Evolutionary conservation across 2,888 invertebrate genomes (phyloP).

Genomic region (Scaptomyza reducta): DNA sequence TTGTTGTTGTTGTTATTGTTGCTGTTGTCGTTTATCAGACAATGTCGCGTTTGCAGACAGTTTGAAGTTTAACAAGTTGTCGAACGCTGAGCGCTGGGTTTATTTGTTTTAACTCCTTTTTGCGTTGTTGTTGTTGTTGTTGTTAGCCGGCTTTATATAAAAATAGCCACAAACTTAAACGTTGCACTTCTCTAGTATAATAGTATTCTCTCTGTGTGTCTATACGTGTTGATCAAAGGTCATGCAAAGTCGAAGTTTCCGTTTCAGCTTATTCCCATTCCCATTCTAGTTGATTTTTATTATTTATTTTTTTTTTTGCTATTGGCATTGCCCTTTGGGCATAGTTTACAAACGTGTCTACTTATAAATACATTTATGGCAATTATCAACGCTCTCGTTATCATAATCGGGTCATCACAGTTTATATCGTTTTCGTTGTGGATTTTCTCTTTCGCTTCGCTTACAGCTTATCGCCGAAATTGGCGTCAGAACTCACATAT

Average conservation of each 20-base stretch:
- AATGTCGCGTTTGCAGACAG: slow-evolving; percentile 79
- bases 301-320: too few species aligned
- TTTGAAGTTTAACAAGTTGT: slow-evolving; percentile 81
- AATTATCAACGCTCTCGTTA: slow-evolving; percentile 54
- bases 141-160: slow-evolving; percentile 49
- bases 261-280: slow-evolving; percentile 15
- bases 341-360: slow-evolving; percentile 22
- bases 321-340: slow-evolving; percentile 22
- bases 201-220: slow-evolving; percentile 13
- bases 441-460: slow-evolving; percentile 44
- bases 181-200: slow-evolving; percentile 39
- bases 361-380: slow-evolving; percentile 20
- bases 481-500: slow-evolving; percentile 43
- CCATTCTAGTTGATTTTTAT: slow-evolving; percentile 17
- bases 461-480: slow-evolving; percentile 35
- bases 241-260: slow-evolving; percentile 39
- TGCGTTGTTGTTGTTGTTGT: slow-evolving; percentile 10
- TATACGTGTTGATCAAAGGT: slow-evolving; percentile 47
- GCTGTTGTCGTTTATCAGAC: slow-evolving; percentile 74
- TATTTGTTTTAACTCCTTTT: slow-evolving; percentile 51
- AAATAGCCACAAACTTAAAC: slow-evolving; percentile 50
- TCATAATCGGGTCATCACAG: slow-evolving; percentile 63
- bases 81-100: slow-evolving; percentile 57
- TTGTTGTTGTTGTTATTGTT: slow-evolving; percentile 9
- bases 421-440: background rate